phyloP scores from a whole-genome alignment of 2,113 vertebrate genomes.

The Gambusia holbrooki region DNA sequence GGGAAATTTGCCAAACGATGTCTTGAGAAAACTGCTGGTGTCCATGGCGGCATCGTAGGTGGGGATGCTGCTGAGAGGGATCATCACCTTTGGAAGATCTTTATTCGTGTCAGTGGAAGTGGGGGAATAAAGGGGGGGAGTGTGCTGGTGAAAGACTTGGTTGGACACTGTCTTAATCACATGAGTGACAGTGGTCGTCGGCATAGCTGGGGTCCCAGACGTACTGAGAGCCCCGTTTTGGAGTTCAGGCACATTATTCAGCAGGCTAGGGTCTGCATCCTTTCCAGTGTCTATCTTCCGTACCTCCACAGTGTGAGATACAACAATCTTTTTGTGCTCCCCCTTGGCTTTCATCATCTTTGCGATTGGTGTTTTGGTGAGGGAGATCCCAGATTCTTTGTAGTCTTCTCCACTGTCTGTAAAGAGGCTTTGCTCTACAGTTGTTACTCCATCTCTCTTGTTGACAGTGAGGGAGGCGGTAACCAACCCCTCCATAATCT shows the following conservation, averaged over 20 bases:
- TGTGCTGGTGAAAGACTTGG: conserved; percentile 77
- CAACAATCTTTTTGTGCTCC: conserved; percentile 90
- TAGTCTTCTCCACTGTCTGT: conserved; percentile 75
- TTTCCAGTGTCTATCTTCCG: conserved; percentile 73
- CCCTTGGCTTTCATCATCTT: conserved; percentile 94
- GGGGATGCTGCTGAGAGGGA: conserved; percentile 96
- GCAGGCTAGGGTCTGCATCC: conserved; percentile 70
- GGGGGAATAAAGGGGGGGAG: conserved; percentile 71
- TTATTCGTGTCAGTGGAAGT: conserved; percentile 77
- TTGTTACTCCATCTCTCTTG: conserved; percentile 81
- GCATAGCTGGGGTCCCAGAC: conserved; percentile 80
- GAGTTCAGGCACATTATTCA: conserved; percentile 81
- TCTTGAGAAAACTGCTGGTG: conserved; percentile 96
- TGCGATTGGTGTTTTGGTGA: conserved; percentile 96
- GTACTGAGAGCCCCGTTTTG: conserved; percentile 80
- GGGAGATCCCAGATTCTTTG: conserved; percentile 85
- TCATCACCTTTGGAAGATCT: conserved; percentile 97
- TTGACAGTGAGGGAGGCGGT: conserved; percentile 84
- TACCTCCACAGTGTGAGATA: conserved; percentile 88
- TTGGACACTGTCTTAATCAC: conserved; percentile 83
- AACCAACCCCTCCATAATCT: conserved; percentile 72
- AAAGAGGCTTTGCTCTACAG: conserved; percentile 88
- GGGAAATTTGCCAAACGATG: conserved; percentile 97
- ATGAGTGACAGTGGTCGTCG: conserved; percentile 86
- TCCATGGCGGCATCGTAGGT: conserved; percentile 96